Percentiles rank a stretch among this genome's conserved stretches.
These are phyloP conservation scores for Sarcophilus harrisii DNA, from an alignment of 2,797 vertebrate genomes.

Conservation along the genomic window DNA sequence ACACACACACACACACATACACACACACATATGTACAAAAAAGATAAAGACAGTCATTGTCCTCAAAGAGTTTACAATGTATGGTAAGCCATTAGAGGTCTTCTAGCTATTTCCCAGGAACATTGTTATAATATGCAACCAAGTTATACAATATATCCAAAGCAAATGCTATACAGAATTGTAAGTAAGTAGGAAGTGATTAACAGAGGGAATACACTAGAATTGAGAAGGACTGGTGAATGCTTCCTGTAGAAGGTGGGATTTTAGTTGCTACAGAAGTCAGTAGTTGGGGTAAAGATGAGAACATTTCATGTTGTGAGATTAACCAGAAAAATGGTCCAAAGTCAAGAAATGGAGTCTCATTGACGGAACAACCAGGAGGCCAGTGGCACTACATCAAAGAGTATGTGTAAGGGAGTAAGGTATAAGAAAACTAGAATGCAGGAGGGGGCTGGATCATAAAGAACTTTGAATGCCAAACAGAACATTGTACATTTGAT, in stretches of 20 bases:
- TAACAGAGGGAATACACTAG: neutral
- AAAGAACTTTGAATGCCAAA: neutral
- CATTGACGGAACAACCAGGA: neutral
- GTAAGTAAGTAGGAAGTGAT: neutral
- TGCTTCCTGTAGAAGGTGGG: neutral
- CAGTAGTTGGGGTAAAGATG: neutral
- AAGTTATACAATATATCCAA: neutral
- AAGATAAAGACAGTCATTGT: neutral
- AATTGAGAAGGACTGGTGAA: neutral
- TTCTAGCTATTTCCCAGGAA: too few relatives aligned
- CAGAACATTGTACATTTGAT: neutral
- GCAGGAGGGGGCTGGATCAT: neutral
- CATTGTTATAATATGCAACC: neutral
- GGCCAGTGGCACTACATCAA: neutral
- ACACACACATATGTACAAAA: slow-evolving; percentile 4
- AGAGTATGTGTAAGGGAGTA: neutral
- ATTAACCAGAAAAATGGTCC: neutral
- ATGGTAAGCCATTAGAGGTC: too few relatives aligned
- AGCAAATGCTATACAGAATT: neutral
- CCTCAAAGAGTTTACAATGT: neutral
- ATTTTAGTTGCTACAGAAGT: neutral
- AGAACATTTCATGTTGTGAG: neutral
- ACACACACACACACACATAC: too few relatives aligned
- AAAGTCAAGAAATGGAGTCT: neutral
- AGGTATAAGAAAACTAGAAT: neutral